Conservation (phyloP, 1,140 invertebrate genomes). For the Dreissena polymorpha region DNA sequence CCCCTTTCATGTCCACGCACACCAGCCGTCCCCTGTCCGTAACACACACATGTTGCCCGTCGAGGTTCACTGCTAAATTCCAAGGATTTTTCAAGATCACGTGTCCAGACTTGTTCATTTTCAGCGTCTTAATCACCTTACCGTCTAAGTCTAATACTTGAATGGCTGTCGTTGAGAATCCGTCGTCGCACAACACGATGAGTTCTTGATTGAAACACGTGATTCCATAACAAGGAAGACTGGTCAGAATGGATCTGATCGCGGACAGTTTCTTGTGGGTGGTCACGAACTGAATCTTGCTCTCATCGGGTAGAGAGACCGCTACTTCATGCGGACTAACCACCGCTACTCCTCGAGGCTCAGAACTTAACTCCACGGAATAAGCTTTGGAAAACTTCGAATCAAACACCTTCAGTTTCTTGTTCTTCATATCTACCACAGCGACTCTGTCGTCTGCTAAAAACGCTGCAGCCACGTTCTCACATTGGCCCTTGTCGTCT, state of each 20-base stretch:
- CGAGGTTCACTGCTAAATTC: constrained; percentile 33
- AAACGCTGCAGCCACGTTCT: constrained; percentile 40
- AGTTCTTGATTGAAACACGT: constrained; percentile 31
- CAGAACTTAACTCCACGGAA: constrained; percentile 18
- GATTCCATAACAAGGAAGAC: constrained; percentile 44
- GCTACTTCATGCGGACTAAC: constrained; percentile 45
- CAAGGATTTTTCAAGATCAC: constrained; percentile 28
- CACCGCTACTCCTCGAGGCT: constrained; percentile 25
- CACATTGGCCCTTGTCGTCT: constrained; percentile 35
- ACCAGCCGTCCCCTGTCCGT: constrained; percentile 36
- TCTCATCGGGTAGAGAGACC: constrained; percentile 42
- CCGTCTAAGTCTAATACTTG: constrained; percentile 40
- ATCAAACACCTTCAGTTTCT: constrained; percentile 51
- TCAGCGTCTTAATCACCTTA: constrained; percentile 26
- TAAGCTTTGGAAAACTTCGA: constrained; percentile 28
- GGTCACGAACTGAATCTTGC: constrained; percentile 44
- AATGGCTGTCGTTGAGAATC: constrained; percentile 33
- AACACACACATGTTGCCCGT: constrained; percentile 38
- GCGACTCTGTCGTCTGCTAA: constrained; percentile 38
- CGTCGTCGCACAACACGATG: constrained; percentile 38
- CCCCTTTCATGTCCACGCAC: constrained; percentile 33
- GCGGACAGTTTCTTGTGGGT: constrained; percentile 13
- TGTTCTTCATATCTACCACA: constrained; percentile 42
- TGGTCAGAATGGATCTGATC: constrained; percentile 38
- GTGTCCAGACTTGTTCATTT: constrained; percentile 29